Evolutionary conservation across 2,888 invertebrate genomes (phyloP), one percentile per base, ranked within the genome.

Genomic region (Sepioteuthis lessoniana): DNA sequence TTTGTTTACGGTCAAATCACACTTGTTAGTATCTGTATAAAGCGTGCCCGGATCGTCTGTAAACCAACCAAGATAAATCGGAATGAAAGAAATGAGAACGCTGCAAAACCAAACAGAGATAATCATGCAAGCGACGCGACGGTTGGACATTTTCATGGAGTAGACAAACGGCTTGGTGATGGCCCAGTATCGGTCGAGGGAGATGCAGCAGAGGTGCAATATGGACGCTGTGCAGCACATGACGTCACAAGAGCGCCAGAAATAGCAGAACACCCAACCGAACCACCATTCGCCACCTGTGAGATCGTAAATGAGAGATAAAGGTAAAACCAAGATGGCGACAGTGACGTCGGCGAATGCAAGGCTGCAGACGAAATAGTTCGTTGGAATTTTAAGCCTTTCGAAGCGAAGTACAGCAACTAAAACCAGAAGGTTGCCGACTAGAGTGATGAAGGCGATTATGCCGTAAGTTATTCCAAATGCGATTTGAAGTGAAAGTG

Each of bases 11-110:
- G 94, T 94, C 28, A 96, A 94, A 21, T 94, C 95, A 94, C 96
- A 96, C 42, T 37, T 60, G 93, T 60, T 94, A 8, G 91, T 92
- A 94, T 95, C 94, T 19, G 90, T 92, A 35, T 95, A 94, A 2
- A 95, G 90, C 10, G 93, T 98, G 97, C 0, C 98, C 21, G 94
- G 90, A 37, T 94, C 47, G 94, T 94, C 95, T 31, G 96, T 96
- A 95, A 96, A 97, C 96, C 96, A 96, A 25, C 97, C 97, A 19
- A 96, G 94, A 95, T 96, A 97, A 94, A 97, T 96, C 3, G 97
- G 97, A 55, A 97, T 95, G 94, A 97, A 97, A 13, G 96, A 96
- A 35, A 97, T 97, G 60, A 96, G 95, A 13, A 95, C 95, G 92
- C 96, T 96, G 94, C 96, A 96, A 21, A 96, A 38, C 97, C 97